Conservation (phyloP, 1,140 invertebrate species). For the Drosophila azteca region DNA sequence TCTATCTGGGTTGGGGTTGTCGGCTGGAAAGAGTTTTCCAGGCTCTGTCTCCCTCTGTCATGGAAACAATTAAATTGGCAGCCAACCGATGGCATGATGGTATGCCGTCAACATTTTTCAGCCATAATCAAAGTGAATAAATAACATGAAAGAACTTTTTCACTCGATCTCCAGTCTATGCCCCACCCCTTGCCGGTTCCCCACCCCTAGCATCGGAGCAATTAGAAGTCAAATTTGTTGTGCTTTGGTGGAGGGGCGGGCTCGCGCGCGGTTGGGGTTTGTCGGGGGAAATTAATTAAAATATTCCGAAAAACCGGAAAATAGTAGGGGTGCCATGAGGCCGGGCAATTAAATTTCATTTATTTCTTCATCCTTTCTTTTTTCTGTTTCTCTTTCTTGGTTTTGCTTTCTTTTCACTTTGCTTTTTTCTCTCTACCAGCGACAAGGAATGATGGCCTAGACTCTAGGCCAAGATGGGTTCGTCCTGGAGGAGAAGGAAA, state of each 20-base stretch:
- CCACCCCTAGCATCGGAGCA: constrained; percentile 40
- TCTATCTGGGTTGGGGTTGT: background rate
- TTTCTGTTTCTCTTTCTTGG: constrained; percentile 4
- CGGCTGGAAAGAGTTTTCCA: constrained; percentile 21
- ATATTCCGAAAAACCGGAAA: constrained; percentile 52
- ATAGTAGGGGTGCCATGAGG: constrained; percentile 14
- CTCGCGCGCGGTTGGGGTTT: constrained; percentile 16
- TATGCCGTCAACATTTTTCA: constrained; percentile 58
- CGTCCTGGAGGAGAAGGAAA: background rate
- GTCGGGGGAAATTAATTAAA: constrained; percentile 67
- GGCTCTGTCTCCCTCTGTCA: constrained; percentile 24
- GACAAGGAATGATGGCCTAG: constrained; percentile 44
- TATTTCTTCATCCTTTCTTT: constrained; percentile 33
- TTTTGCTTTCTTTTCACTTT: background rate
- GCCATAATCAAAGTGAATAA: constrained; percentile 73
- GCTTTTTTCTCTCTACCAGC: constrained; percentile 9
- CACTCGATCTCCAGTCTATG: background rate
- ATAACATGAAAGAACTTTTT: constrained; percentile 68
- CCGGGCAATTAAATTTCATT: constrained; percentile 49
- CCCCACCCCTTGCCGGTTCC: too few species aligned
- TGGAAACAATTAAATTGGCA: constrained; percentile 66
- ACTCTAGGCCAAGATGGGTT: constrained; percentile 41
- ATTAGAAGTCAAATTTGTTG: constrained; percentile 60
- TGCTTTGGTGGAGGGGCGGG: background rate
- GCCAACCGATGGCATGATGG: constrained; percentile 11